These are phyloP conservation scores for Rhinophrynus dorsalis DNA, from an alignment of 2,797 vertebrate species.

Conservation along the genomic window DNA sequence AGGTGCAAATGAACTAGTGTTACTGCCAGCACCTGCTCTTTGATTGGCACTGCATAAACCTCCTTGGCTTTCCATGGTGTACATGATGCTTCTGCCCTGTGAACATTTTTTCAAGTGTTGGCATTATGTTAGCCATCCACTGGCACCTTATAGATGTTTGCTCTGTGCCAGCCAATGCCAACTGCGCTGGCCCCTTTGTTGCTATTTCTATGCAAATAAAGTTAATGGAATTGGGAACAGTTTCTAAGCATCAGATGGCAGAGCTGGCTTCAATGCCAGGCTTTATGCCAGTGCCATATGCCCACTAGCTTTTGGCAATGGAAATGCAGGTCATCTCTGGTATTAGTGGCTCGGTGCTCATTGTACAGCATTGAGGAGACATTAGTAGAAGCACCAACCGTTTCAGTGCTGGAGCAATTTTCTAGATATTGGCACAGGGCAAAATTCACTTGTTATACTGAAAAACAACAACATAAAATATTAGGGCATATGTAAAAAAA, in stretches of 20 bases:
- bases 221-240: constrained; percentile 33
- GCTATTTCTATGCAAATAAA: constrained; percentile 42
- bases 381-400: constrained; percentile 3
- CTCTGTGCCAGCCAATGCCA: constrained; percentile 29
- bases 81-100: not conserved
- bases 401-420: constrained; percentile 12
- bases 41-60: not conserved
- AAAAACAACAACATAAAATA: too few species aligned
- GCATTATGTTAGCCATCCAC: constrained; percentile 3
- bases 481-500: too few species aligned
- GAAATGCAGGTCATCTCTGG: constrained; percentile 17
- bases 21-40: not conserved
- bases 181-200: constrained; percentile 33
- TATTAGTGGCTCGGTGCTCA: constrained; percentile 7
- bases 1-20: not conserved
- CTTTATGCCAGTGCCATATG: constrained; percentile 35
- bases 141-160: constrained; percentile 27
- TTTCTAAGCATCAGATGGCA: constrained; percentile 37
- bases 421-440: too few species aligned
- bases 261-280: constrained; percentile 17
- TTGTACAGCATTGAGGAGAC: not conserved
- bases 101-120: constrained; percentile 4
- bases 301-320: constrained; percentile 30
- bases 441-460: too few species aligned
- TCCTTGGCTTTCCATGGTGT: not conserved